Evolutionary conservation across 2,113 vertebrate species (phyloP), one percentile per base, ranked within the genome.

Genomic region (Sula dactylatra): DNA sequence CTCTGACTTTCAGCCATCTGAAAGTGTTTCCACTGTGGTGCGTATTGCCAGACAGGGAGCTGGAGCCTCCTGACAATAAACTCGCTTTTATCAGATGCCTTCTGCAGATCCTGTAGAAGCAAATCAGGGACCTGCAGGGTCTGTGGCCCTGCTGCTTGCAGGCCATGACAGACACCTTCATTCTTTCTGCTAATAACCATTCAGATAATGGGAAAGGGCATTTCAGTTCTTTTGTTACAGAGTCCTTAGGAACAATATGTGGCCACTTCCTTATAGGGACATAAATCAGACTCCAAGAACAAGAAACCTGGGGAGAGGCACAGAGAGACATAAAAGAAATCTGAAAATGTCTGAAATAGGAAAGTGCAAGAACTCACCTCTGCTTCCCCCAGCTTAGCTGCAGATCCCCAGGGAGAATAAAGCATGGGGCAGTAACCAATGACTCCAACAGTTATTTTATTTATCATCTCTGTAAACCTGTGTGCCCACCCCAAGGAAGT

Each of bases 401-500:
- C 44, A 77, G 52, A 45, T 67, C 32, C 25, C 42, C 34, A 31
- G 27, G 42, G 11, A 77, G 71, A 72, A 69, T 47, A 77, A 76
- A 76, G 42, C 56, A 76, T 18, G 34, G n/a, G 19, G 11, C 36
- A 88, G 52, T 36, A 88, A 86, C 24, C 25, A 80, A 11, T 52
- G 11, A 85, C 27, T 64, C 16, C 27, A 77, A 82, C 4, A 69
- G 56, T 36, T 67, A 4, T 86, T 88, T 82, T 92, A 85, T 69
- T 83, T 86, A 73, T 27, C 36, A 58, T 50, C 34, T 50, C 13
- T 83, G 50, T 80, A 80, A 92, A 77, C 11, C 10, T n/a, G 21
- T 0, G 0, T 45, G 38, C 15, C 27, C n/a, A 27, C 8, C 25
- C 82, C 67, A 88, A 25, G n/a, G 31, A 82, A 49, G 36, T 1